Evolutionary conservation across 2,797 vertebrate species (phyloP).

Genomic region (Pipistrellus pygmaeus): DNA sequence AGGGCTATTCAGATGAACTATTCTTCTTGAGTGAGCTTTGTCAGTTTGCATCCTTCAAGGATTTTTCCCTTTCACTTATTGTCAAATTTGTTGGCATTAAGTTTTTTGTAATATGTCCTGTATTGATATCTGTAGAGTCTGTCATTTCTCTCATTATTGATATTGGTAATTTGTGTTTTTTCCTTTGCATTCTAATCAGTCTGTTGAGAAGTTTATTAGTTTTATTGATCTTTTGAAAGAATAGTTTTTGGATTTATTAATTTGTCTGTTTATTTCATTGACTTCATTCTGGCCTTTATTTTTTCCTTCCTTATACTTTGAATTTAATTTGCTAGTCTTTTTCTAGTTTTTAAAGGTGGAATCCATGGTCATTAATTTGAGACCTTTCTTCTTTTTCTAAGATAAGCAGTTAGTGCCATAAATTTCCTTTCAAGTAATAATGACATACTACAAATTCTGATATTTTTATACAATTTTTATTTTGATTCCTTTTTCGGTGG

Average conservation of each 20-base stretch:
- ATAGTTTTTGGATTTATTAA: background rate
- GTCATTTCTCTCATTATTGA: background rate
- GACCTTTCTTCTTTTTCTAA: too few species aligned
- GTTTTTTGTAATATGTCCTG: background rate
- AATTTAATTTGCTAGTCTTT: background rate
- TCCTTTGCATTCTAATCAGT: background rate
- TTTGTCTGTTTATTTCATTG: background rate
- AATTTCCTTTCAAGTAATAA: background rate
- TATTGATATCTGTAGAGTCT: background rate
- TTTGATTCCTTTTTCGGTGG: constrained; percentile 1
- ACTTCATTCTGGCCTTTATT: too few species aligned
- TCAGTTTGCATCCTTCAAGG: background rate
- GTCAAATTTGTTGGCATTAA: background rate
- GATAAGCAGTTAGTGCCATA: background rate
- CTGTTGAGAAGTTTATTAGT: background rate
- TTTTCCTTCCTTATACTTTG: too few species aligned
- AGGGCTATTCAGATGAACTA: background rate
- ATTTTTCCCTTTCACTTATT: background rate
- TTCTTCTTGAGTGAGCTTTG: background rate
- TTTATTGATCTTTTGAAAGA: background rate
- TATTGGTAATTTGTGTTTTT: background rate
- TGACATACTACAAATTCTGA: background rate
- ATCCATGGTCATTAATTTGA: background rate
- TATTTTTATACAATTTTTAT: constrained; percentile 23
- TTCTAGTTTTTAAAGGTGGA: background rate